Evolutionary conservation across 2,888 invertebrate genomes (phyloP).

Genomic region (Rhogogaster chlorosoma): DNA sequence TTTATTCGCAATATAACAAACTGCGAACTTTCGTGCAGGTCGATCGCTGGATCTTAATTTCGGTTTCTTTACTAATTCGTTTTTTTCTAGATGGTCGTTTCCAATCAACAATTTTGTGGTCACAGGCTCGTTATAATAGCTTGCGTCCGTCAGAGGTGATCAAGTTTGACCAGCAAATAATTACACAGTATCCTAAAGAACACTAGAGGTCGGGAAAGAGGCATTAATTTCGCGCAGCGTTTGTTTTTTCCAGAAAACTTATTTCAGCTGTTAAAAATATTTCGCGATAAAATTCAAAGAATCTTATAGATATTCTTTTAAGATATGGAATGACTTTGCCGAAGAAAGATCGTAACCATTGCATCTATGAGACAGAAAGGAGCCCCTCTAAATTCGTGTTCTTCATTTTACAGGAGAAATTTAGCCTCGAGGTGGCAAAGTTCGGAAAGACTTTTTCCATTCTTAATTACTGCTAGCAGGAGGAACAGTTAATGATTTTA

Average conservation of each 20-base stretch:
- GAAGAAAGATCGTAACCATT: neutral
- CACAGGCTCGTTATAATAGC: neutral
- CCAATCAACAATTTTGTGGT: slow-evolving; percentile 18
- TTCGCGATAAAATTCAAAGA: neutral
- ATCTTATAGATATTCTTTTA: neutral
- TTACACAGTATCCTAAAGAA: neutral
- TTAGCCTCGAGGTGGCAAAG: slow-evolving; percentile 31
- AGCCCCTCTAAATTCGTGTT: neutral
- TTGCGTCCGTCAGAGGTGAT: neutral
- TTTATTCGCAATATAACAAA: neutral
- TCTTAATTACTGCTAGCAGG: slow-evolving; percentile 36
- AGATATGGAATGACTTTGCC: neutral
- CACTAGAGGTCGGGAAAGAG: neutral
- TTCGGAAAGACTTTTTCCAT: slow-evolving; percentile 5
- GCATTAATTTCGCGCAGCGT: neutral
- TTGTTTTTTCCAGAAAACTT: neutral
- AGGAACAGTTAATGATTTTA: slow-evolving; percentile 33
- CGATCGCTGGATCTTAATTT: neutral
- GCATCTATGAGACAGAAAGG: neutral
- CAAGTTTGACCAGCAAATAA: slow-evolving; percentile 14
- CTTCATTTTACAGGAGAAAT: slow-evolving; percentile 14
- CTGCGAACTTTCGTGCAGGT: neutral
- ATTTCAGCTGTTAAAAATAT: neutral
- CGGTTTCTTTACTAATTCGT: neutral
- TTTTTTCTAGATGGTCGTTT: neutral